Evolutionary conservation across 1,140 invertebrate genomes (phyloP), one percentile per base, ranked within the genome.

Genomic region (Oryzaephilus surinamensis): DNA sequence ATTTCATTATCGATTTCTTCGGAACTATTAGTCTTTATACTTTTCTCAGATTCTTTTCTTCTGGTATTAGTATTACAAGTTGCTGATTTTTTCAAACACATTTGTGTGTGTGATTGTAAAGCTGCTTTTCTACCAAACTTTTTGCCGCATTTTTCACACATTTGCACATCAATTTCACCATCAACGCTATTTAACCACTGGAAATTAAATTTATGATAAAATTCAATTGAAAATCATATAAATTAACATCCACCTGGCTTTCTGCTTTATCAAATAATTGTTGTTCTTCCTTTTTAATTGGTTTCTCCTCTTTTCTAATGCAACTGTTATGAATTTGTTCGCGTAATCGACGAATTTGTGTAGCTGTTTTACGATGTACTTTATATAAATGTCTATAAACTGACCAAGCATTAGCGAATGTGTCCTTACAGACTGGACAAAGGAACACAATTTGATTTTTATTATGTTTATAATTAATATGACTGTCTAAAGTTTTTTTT

Each of bases 361-460:
- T 65, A 33, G 68, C 66, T n/a, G 70, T 68, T 63, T 73, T 75
- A 41, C 71, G 68, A 56, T 78, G 74, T 53, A 79, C 72, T 69
- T 78, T 81, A 36, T 71, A 72, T 6, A 82, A 63, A 67, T 83
- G 80, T n/a, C 79, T 66, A 50, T 77, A 77, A 4, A 81, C 79
- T 49, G 76, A 73, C 70, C 76, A 80, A 0, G 73, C 67, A 45
- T 77, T 79, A 20, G 76, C 65, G 58, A 81, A 81, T 41, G 71
- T 73, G 38, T 72, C 71, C n/a, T 73, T 59, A 53, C 79, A 82
- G 40, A 73, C 74, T 7, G 77, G 77, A 53, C 80, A 84, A 8
- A 72, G 71, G 54, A 75, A 81, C 3, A 76, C 73, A 26, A 74
- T 59, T 21, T 74, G 62, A 29, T 70, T 73, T n/a, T 73, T 65